Evolutionary conservation across 2,797 vertebrate genomes (phyloP), one percentile per base, ranked within the genome.

Genomic region (Hoplostethus mediterraneus): DNA sequence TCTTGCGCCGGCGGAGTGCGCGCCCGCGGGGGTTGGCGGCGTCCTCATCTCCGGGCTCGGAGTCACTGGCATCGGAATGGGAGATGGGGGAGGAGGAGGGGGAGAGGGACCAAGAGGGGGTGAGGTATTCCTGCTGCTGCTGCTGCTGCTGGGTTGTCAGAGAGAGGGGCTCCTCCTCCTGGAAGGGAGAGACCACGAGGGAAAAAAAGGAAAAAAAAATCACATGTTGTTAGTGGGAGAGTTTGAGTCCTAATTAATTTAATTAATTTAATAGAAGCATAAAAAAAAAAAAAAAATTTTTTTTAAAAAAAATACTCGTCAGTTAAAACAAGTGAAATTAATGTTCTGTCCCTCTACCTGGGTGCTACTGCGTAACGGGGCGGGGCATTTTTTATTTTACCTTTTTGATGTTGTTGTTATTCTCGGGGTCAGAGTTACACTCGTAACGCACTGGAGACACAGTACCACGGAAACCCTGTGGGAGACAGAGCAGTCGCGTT

Each of bases 41-140:
- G 57, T 90, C 87, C 30, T 91, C 92, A 0, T 89, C 89, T 33
- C 83, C 90, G 0, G 45, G 82, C 6, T 95, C 94, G 0, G 93
- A 93, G 71, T 94, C 93, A 16, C 93, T 95, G 65, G 71, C 89
- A 8, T 95, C 94, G 10, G 94, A 95, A 84, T 94, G 94, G 55
- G 94, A 95, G 69, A 95, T 80, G 17, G 93, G 94, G 8, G 94
- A 94, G 49, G 94, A 95, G 6, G 93, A 95, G 1, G 94, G 94
- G 12, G 94, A 95, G 42, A 95, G 94, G 61, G 95, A 94, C 94
- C 94, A 95, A 21, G 95, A 95, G 0, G 94, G 94, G 60, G 93
- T 95, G 80, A 95, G 90, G 9, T 93, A 94, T 17, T 95, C 94
- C 28, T 92, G 92, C 56, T 91, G 72, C 38, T 52, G 47, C 38